These are phyloP conservation scores for Pterois miles DNA, from an alignment of 2,797 vertebrate species.

Conservation along the genomic window DNA sequence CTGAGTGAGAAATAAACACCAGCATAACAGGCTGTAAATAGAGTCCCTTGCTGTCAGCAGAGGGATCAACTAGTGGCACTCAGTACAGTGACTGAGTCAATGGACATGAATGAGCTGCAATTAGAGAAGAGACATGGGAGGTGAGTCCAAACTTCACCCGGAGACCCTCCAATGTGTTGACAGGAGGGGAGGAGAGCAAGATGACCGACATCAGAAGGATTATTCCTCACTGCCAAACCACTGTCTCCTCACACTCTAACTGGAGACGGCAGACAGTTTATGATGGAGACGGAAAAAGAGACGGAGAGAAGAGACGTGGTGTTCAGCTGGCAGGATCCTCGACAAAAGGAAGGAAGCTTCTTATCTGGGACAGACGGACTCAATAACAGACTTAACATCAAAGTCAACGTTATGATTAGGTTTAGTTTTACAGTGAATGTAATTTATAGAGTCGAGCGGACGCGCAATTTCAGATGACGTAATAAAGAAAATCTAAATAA, in stretches of 20 bases:
- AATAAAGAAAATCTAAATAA: slow-evolving; percentile 2
- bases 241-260: slow-evolving; percentile 54
- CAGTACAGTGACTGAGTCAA: slow-evolving; percentile 11
- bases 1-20: slow-evolving; percentile 13
- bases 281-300: slow-evolving; percentile 17
- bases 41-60: slow-evolving; percentile 2
- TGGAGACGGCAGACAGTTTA: slow-evolving; percentile 44
- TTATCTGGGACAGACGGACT: slow-evolving; percentile 2
- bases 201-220: slow-evolving; percentile 42
- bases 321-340: slow-evolving; percentile 2
- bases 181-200: slow-evolving; percentile 35
- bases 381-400: neutral
- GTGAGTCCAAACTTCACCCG: slow-evolving; percentile 20
- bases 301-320: neutral
- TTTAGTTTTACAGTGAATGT: neutral
- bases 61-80: neutral
- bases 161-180: slow-evolving; percentile 36
- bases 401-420: neutral
- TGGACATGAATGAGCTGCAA: slow-evolving; percentile 16
- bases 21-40: neutral
- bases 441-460: neutral
- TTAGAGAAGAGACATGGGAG: slow-evolving; percentile 5
- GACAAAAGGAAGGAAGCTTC: neutral
- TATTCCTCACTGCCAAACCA: slow-evolving; percentile 61
- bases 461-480: neutral